phyloP scores from a whole-genome alignment of 2,113 vertebrate species.

The Entomyzon cyanotis region DNA sequence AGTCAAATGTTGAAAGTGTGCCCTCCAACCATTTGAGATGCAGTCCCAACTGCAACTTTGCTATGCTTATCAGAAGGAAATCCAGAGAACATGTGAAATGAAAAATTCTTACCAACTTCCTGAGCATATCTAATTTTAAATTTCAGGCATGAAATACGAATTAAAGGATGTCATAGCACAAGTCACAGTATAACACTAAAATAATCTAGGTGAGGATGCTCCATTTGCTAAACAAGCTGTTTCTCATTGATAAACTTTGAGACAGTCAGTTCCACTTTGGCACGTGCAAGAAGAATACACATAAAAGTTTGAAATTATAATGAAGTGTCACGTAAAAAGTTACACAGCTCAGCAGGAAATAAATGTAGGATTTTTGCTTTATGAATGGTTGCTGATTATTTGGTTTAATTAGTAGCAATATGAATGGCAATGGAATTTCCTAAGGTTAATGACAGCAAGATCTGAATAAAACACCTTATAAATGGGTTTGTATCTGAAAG shows the following conservation, averaged over 20 bases:
- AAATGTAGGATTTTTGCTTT: constrained; percentile 13
- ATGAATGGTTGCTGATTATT: not conserved
- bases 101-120: constrained; percentile 50
- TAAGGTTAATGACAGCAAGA: not conserved
- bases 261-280: constrained; percentile 31
- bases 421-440: not conserved
- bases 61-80: constrained; percentile 64
- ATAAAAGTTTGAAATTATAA: constrained; percentile 34
- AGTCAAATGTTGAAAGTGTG: constrained; percentile 64
- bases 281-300: constrained; percentile 9
- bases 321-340: not conserved
- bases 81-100: constrained; percentile 60
- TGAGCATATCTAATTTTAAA: constrained; percentile 70
- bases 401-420: not conserved
- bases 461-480: not conserved
- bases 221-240: constrained; percentile 69
- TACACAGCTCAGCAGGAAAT: not conserved
- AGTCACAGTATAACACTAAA: constrained; percentile 50
- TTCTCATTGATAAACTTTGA: constrained; percentile 64
- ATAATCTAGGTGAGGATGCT: constrained; percentile 58
- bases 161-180: constrained; percentile 47
- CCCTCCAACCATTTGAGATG: constrained; percentile 68
- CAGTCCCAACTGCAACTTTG: constrained; percentile 44
- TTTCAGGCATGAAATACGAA: constrained; percentile 66
- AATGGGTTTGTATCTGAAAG: not conserved